Conservation (phyloP, 2,797 vertebrate species). For the Phylloscopus collybita region DNA sequence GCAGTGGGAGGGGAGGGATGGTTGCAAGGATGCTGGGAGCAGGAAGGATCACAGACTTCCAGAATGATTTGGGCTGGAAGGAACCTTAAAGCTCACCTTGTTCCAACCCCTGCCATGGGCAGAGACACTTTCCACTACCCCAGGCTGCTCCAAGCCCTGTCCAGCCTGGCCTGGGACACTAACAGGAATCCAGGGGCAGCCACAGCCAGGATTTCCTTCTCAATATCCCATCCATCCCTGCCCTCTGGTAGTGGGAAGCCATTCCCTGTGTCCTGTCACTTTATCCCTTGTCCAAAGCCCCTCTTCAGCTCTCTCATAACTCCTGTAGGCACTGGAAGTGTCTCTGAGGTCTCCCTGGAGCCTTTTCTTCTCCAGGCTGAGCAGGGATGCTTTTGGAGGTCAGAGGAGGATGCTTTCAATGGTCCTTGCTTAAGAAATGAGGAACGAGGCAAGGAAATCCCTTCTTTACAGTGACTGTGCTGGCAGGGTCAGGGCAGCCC, state of each 20-base stretch:
- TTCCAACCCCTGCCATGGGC: fast-evolving
- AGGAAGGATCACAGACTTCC: neutral
- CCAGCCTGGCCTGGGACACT: fast-evolving
- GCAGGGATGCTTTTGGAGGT: neutral
- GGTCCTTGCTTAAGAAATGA: neutral
- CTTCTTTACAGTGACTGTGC: fast-evolving
- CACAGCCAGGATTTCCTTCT: neutral
- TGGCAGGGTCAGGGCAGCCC: neutral
- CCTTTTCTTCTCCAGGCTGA: neutral
- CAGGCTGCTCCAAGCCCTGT: fast-evolving
- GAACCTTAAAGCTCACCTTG: neutral
- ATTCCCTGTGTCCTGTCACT: neutral
- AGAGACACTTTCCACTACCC: fast-evolving
- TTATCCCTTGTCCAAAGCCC: neutral
- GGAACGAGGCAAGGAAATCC: neutral
- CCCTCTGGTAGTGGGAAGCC: neutral
- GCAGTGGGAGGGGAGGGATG: neutral
- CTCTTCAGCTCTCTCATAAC: neutral
- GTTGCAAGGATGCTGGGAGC: neutral
- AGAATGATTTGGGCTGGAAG: neutral
- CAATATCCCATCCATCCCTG: fast-evolving
- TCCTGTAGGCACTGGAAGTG: neutral
- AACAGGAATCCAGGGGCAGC: neutral
- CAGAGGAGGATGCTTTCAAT: neutral
- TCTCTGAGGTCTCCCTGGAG: neutral